Evolutionary conservation across 2,888 invertebrate species (phyloP).

Genomic region (Zygaena filipendulae): DNA sequence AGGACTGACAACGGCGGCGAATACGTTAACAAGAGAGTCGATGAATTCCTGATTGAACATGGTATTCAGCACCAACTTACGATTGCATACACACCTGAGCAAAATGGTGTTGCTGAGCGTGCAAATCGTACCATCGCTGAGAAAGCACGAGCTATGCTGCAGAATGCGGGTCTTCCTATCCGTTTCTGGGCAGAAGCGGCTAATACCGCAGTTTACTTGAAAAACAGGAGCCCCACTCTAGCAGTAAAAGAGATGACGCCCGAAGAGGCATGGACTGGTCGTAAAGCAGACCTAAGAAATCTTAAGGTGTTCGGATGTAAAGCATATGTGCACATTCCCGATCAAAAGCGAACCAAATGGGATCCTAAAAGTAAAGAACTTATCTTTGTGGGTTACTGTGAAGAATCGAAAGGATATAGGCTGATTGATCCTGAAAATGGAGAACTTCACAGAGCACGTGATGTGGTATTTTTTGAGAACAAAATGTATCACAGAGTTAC

Average conservation of each 20-base stretch:
- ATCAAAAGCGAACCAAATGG: constrained; percentile 5
- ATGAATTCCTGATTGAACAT: constrained; percentile 1
- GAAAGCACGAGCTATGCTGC: constrained; percentile 10
- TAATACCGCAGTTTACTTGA: constrained; percentile 13
- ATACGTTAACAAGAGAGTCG: constrained; percentile 13
- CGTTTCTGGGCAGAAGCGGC: constrained; percentile 13
- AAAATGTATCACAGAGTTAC: too few species aligned
- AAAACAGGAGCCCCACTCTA: constrained; percentile 10
- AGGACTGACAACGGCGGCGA: constrained; percentile 8
- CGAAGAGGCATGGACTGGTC: constrained; percentile 10
- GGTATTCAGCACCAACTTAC: constrained; percentile 22
- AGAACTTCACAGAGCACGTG: constrained; percentile 1
- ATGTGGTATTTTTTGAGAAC: constrained; percentile 9
- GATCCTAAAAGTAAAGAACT: constrained; percentile 8
- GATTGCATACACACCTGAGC: constrained; percentile 21
- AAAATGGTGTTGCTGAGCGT: constrained; percentile 27
- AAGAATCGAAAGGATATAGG: too few species aligned
- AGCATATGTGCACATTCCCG: constrained; percentile 7
- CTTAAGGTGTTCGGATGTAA: constrained; percentile 9
- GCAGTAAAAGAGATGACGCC: constrained; percentile 6
- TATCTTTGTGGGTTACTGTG: constrained; percentile 11
- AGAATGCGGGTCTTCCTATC: constrained; percentile 3
- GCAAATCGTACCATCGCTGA: constrained; percentile 13
- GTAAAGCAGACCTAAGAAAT: constrained; percentile 5
- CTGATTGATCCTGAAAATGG: constrained; percentile 9